A percentile compares a stretch with the other conserved stretches of the same genome.
Conservation (phyloP, 1,140 invertebrate species). For the Apis cerana region DNA sequence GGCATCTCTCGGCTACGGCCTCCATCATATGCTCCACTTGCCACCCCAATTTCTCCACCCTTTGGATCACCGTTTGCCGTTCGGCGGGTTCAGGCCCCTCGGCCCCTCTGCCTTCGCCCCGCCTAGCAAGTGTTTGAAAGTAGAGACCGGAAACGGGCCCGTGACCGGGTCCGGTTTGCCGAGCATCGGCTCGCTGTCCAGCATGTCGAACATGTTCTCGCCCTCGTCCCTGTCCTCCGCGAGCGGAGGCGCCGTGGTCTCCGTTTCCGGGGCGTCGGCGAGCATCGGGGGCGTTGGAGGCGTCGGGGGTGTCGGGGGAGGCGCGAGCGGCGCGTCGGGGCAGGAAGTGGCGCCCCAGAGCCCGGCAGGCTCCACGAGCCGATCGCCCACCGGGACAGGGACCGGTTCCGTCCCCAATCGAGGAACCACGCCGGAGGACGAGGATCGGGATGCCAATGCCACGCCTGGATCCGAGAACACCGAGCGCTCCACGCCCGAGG, state of each 20-base stretch:
- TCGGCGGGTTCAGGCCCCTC: slow-evolving; percentile 77
- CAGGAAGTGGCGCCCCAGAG: slow-evolving; percentile 72
- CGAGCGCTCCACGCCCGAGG: slow-evolving; percentile 82
- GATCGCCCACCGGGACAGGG: slow-evolving; percentile 65
- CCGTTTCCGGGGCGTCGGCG: slow-evolving; percentile 46
- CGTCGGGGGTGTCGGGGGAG: slow-evolving; percentile 29
- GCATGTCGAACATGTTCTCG: slow-evolving; percentile 80
- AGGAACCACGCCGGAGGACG: slow-evolving; percentile 76
- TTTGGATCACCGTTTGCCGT: slow-evolving; percentile 78
- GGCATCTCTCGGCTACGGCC: slow-evolving; percentile 80
- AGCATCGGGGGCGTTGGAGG: slow-evolving; percentile 40
- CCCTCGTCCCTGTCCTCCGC: slow-evolving; percentile 73
- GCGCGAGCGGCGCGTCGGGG: slow-evolving; percentile 31
- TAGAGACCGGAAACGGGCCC: slow-evolving; percentile 76
- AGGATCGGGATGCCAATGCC: slow-evolving; percentile 81
- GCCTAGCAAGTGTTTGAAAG: slow-evolving; percentile 82
- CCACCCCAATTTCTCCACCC: slow-evolving; percentile 82
- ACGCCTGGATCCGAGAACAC: slow-evolving; percentile 83
- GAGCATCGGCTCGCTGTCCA: slow-evolving; percentile 76
- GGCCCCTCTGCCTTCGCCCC: slow-evolving; percentile 82
- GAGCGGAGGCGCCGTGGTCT: slow-evolving; percentile 63
- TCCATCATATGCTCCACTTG: slow-evolving; percentile 82
- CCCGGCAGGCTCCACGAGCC: slow-evolving; percentile 71
- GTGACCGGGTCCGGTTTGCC: slow-evolving; percentile 74
- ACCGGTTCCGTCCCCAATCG: slow-evolving; percentile 67